phyloP scores from a whole-genome alignment of 2,888 invertebrate genomes.

The Clivina fossor region DNA sequence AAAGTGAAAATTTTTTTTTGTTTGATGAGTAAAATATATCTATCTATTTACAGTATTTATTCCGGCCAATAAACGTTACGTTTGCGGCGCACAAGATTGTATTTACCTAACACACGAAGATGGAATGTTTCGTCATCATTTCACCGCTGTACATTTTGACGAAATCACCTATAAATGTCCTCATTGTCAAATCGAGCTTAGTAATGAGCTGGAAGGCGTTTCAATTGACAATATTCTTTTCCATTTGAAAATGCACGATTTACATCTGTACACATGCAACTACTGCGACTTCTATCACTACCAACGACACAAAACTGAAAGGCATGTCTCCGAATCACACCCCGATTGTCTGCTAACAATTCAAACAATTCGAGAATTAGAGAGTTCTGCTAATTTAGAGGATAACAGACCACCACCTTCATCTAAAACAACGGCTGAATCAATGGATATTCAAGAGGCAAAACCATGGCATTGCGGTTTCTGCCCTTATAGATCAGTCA shows the following conservation, averaged over 20 bases:
- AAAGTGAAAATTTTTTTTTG: no score
- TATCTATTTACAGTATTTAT: conserved; percentile 60
- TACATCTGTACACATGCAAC: conserved; percentile 70
- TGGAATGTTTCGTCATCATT: conserved; percentile 69
- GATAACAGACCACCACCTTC: conserved; percentile 40
- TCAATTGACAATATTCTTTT: conserved; percentile 65
- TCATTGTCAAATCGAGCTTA: conserved; percentile 66
- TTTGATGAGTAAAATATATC: no score
- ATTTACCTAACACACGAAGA: conserved; percentile 72
- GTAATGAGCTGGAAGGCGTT: conserved; percentile 53
- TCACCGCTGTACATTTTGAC: conserved; percentile 69
- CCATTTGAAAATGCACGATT: conserved; percentile 77
- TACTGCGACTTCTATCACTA: conserved; percentile 68
- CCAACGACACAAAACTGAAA: conserved; percentile 63
- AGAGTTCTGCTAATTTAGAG: conserved; percentile 35
- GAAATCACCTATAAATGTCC: conserved; percentile 60
- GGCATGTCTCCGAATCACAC: conserved; percentile 67
- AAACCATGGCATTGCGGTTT: conserved; percentile 72
- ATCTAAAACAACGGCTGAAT: no score
- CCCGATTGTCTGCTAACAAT: conserved; percentile 53
- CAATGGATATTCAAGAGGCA: no score
- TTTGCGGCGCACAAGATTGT: conserved; percentile 72
- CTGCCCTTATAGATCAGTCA: conserved; percentile 63
- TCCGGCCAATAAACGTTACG: conserved; percentile 61
- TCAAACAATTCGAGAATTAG: conserved; percentile 53